A percentile compares a stretch with the other conserved stretches of the same genome.
These are phyloP conservation scores for Paradoxurus hermaphroditus DNA, from an alignment of 2,113 vertebrate species.

Conservation along the genomic window DNA sequence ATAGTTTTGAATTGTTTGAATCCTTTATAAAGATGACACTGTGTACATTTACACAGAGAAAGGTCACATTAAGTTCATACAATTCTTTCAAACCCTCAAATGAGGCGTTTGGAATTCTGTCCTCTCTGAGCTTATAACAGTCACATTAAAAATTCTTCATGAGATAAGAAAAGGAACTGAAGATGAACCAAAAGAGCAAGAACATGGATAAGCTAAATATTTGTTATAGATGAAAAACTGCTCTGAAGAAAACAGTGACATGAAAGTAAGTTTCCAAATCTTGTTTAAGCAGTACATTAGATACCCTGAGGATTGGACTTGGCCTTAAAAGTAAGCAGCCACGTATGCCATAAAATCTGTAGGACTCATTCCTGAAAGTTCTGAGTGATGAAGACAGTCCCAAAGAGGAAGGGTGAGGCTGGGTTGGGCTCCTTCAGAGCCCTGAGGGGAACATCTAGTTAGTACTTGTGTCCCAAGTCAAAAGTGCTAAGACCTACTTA, in stretches of 20 bases:
- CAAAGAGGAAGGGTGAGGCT: not conserved
- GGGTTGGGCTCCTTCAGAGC: not conserved
- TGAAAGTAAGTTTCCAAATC: not conserved
- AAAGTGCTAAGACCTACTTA: not conserved
- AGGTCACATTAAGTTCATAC: not conserved
- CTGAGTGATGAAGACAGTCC: not conserved
- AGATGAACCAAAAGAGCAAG: constrained; percentile 6
- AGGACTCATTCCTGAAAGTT: not conserved
- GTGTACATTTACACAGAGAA: not conserved
- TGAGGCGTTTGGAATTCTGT: not conserved
- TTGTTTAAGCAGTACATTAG: not conserved
- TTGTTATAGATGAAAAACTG: not conserved
- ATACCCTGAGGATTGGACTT: not conserved
- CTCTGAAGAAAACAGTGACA: not conserved
- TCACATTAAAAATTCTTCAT: constrained; percentile 25
- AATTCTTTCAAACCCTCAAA: not conserved
- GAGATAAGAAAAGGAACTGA: not conserved
- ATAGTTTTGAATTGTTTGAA: not conserved
- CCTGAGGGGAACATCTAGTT: not conserved
- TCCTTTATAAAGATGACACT: not conserved
- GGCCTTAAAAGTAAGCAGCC: not conserved
- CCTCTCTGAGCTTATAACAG: constrained; percentile 19
- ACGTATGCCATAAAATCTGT: not conserved
- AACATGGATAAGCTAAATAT: not conserved
- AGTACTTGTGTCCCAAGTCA: not conserved